A percentile compares a stretch with the other conserved stretches of the same genome.
These are phyloP conservation scores for Etia nguti DNA, from an alignment of 2,113 vertebrate species.

Conservation along the genomic window DNA sequence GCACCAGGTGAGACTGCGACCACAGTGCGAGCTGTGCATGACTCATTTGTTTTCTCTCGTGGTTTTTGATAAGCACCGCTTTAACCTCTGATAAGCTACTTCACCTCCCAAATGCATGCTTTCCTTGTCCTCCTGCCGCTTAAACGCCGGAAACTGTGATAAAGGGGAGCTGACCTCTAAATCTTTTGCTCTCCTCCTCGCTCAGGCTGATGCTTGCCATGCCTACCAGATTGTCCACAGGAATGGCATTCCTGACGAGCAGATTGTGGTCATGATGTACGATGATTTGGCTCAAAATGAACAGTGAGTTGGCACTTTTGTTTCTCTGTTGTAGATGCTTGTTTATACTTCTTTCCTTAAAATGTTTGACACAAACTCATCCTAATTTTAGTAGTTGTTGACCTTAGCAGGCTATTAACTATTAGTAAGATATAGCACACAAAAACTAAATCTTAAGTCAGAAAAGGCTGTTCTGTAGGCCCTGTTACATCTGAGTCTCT, in stretches of 20 bases:
- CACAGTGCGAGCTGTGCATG: not conserved
- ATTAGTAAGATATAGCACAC: not conserved
- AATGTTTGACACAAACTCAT: not conserved
- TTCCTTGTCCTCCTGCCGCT: not conserved
- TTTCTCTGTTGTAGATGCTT: not conserved
- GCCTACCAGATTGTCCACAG: slow-evolving; percentile 94
- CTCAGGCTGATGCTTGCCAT: slow-evolving; percentile 91
- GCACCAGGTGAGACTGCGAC: slow-evolving; percentile 81
- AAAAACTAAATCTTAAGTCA: not conserved
- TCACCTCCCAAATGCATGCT: not conserved
- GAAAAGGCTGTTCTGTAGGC: not conserved
- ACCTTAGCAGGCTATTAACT: not conserved
- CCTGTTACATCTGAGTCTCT: not conserved
- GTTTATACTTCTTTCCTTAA: not conserved
- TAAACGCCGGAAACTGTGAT: not conserved
- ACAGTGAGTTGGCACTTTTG: slow-evolving; percentile 75
- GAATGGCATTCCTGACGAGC: slow-evolving; percentile 93
- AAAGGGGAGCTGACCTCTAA: not conserved
- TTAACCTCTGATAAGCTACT: not conserved
- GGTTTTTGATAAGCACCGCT: not conserved
- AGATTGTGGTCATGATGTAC: slow-evolving; percentile 98
- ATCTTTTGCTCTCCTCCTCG: not conserved
- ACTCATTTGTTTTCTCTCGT: not conserved
- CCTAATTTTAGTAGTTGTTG: not conserved
- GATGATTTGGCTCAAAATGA: slow-evolving; percentile 86